These are phyloP conservation scores for Stomatorhinus ivindoensis DNA, from an alignment of 2,113 vertebrate genomes.

Conservation along the genomic window DNA sequence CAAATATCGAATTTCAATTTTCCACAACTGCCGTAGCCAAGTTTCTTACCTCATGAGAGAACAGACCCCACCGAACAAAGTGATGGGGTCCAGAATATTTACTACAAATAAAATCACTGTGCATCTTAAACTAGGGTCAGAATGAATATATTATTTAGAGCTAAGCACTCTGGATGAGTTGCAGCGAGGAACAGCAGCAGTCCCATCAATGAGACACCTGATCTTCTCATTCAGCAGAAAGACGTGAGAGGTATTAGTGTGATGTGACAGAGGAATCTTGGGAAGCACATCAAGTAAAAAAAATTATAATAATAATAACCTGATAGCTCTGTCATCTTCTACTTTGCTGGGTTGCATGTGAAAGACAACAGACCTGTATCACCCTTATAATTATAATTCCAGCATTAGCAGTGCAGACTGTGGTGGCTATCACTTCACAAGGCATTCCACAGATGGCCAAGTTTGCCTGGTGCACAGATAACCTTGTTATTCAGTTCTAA, in stretches of 20 bases:
- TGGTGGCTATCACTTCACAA: neutral
- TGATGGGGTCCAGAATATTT: constrained; percentile 32
- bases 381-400: neutral
- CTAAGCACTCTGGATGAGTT: constrained; percentile 41
- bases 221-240: constrained; percentile 25
- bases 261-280: constrained; percentile 23
- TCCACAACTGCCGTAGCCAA: constrained; percentile 14
- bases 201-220: constrained; percentile 22
- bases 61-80: constrained; percentile 8
- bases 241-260: constrained; percentile 20
- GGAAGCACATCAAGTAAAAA: constrained; percentile 9
- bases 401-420: neutral
- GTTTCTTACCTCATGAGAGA: constrained; percentile 20
- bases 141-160: constrained; percentile 47
- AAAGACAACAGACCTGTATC: neutral
- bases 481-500: neutral
- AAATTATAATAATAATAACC: neutral
- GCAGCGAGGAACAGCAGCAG: constrained; percentile 33
- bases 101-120: constrained; percentile 39
- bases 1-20: constrained; percentile 21
- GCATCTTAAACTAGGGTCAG: constrained; percentile 39
- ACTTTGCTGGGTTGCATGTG: neutral
- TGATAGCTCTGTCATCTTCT: neutral
- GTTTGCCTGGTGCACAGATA: neutral
- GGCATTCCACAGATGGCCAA: neutral